Percentiles rank a stretch among this genome's conserved stretches.
These are phyloP conservation scores for Helicoverpa assulta DNA, from an alignment of 2,888 invertebrate species.

Conservation along the genomic window DNA sequence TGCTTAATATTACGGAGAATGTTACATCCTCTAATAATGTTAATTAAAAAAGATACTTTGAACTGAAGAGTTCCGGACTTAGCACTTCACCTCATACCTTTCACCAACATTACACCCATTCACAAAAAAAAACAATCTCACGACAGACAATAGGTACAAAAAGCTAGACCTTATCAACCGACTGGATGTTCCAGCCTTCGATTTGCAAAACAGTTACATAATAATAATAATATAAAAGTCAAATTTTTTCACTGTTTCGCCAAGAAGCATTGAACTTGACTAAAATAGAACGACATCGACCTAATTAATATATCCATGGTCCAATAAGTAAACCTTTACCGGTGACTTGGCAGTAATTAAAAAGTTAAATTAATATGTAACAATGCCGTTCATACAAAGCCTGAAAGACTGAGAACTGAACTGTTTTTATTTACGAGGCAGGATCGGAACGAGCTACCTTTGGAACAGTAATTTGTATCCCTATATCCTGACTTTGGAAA, in stretches of 20 bases:
- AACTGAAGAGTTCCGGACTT: background rate
- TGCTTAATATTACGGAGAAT: background rate
- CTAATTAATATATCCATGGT: slow-evolving; percentile 80
- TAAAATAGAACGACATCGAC: slow-evolving; percentile 74
- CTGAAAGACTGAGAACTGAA: background rate
- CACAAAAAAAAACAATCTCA: slow-evolving; percentile 6
- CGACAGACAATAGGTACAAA: slow-evolving; percentile 19
- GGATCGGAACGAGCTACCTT: too few species aligned
- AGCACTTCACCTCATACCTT: background rate
- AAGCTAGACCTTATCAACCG: slow-evolving; percentile 44
- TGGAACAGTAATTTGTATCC: too few species aligned
- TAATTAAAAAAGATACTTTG: background rate
- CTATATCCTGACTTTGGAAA: too few species aligned
- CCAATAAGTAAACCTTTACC: slow-evolving; percentile 74
- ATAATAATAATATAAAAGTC: slow-evolving; percentile 33
- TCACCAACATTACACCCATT: background rate
- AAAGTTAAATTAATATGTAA: slow-evolving; percentile 18
- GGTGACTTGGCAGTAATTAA: slow-evolving; percentile 52
- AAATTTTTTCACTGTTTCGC: slow-evolving; percentile 43
- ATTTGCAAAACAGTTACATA: slow-evolving; percentile 55
- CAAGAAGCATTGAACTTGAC: slow-evolving; percentile 79
- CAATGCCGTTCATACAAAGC: slow-evolving; percentile 11
- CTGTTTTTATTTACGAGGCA: background rate
- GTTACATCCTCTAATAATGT: background rate
- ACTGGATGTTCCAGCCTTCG: slow-evolving; percentile 56